Evolutionary conservation across 2,888 invertebrate genomes (phyloP).

Genomic region (Agrilus cyanescens): DNA sequence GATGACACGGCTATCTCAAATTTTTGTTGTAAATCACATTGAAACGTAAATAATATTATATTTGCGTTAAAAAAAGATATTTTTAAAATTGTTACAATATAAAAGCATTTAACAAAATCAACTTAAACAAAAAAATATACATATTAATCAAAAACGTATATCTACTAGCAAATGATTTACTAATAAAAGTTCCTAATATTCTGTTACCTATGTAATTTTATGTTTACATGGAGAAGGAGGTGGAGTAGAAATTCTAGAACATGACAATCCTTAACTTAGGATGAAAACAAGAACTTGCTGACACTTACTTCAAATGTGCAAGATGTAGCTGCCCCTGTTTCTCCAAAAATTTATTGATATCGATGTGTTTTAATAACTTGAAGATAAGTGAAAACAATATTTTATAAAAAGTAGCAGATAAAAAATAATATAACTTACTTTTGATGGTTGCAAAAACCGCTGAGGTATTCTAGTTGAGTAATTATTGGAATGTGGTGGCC

Average conservation of each 20-base stretch:
- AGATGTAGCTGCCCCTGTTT: slow-evolving; percentile 25
- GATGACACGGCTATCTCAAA: too few species aligned
- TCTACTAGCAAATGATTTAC: too few species aligned
- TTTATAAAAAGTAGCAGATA: background rate
- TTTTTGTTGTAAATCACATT: too few species aligned
- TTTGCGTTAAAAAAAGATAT: too few species aligned
- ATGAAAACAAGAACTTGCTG: background rate
- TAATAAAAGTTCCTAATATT: too few species aligned
- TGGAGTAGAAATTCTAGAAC: background rate
- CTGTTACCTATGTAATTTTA: too few species aligned
- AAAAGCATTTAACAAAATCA: too few species aligned
- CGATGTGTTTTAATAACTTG: slow-evolving; percentile 29
- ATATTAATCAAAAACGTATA: too few species aligned
- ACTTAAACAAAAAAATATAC: too few species aligned
- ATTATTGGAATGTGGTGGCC: slow-evolving; percentile 56
- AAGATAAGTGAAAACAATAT: slow-evolving; percentile 14
- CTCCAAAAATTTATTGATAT: slow-evolving; percentile 32
- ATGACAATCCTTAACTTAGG: background rate
- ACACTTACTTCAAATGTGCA: slow-evolving; percentile 17
- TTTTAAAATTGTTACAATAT: too few species aligned
- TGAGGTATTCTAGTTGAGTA: slow-evolving; percentile 69
- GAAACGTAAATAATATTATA: too few species aligned
- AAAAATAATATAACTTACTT: slow-evolving; percentile 36
- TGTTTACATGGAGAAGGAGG: background rate
- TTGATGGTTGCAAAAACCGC: slow-evolving; percentile 70